Evolutionary conservation across 2,113 vertebrate species (phyloP).

Genomic region (Psittacus erithacus): DNA sequence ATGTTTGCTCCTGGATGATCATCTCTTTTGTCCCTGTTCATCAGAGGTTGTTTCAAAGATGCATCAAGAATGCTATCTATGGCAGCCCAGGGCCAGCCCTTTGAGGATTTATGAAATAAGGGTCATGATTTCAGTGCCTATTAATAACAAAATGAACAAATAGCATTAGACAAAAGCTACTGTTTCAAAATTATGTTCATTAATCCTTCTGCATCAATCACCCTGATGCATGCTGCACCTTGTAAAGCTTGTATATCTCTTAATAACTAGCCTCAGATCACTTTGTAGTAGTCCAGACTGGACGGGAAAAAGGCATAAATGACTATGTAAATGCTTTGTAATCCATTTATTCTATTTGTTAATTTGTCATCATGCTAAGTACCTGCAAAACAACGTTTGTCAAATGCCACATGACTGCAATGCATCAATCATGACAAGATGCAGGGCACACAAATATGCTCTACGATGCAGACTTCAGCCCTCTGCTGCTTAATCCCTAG

Average conservation of each 20-base stretch:
- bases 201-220: conserved; percentile 60
- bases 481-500: background rate
- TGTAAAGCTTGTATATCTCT: conserved; percentile 43
- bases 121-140: background rate
- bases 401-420: background rate
- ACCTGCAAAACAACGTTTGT: conserved; percentile 40
- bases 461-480: background rate
- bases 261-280: conserved; percentile 11
- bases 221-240: background rate
- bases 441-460: background rate
- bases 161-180: background rate
- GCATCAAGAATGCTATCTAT: background rate
- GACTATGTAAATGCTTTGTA: conserved; percentile 40
- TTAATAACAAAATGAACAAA: conserved; percentile 25
- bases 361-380: conserved; percentile 51
- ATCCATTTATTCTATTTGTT: conserved; percentile 46
- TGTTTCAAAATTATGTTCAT: conserved; percentile 49
- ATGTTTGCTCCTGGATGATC: background rate
- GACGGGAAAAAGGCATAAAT: conserved; percentile 6
- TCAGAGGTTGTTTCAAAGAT: background rate
- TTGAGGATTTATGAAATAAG: conserved; percentile 12
- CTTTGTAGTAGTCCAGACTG: conserved; percentile 13
- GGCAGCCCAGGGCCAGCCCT: background rate
- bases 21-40: background rate
- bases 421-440: background rate